phyloP scores from a whole-genome alignment of 2,113 vertebrate species.

The Nerophis lumbriciformis region DNA sequence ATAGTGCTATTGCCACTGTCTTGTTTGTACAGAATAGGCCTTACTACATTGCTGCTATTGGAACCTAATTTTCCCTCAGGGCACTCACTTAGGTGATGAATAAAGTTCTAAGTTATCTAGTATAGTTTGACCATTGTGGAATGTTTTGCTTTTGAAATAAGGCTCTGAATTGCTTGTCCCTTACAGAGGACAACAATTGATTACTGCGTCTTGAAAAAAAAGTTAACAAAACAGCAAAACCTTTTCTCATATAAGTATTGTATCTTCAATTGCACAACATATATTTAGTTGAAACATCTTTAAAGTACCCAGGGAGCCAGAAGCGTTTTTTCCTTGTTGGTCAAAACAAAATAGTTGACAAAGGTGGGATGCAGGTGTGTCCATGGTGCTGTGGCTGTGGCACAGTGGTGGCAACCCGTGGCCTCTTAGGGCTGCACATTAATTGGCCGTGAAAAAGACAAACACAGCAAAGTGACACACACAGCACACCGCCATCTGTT shows the following conservation, averaged over 20 bases:
- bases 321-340: background rate
- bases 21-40: too few relatives aligned
- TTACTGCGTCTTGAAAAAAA: too few relatives aligned
- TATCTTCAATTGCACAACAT: background rate
- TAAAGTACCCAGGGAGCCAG: background rate
- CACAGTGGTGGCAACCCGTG: constrained; percentile 38
- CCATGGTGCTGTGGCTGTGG: constrained; percentile 22
- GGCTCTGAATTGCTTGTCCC: too few relatives aligned
- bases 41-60: too few relatives aligned
- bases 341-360: constrained; percentile 28
- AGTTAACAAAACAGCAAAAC: background rate
- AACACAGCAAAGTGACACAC: constrained; percentile 63
- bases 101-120: too few relatives aligned
- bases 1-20: too few relatives aligned
- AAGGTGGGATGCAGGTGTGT: constrained; percentile 31
- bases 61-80: too few relatives aligned
- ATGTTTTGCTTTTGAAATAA: too few relatives aligned
- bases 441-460: constrained; percentile 69
- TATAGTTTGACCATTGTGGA: too few relatives aligned
- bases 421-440: constrained; percentile 26
- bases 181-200: too few relatives aligned
- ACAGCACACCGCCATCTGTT: constrained; percentile 69
- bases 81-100: too few relatives aligned
- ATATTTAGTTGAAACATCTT: background rate
- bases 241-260: background rate